Evolutionary conservation across 2,113 vertebrate species (phyloP).

Genomic region (Cichladusa arquata): DNA sequence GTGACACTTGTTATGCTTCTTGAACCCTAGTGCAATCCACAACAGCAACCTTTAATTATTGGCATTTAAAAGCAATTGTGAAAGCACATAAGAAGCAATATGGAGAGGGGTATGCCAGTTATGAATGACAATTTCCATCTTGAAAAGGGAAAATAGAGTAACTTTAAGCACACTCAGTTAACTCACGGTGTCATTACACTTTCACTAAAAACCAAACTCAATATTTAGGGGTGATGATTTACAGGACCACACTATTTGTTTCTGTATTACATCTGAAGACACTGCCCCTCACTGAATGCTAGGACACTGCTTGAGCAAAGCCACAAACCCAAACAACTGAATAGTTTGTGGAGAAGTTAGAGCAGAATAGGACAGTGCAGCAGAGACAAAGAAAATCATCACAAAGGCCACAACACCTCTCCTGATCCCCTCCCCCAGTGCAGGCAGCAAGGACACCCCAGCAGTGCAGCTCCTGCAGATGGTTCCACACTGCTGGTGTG

Average conservation of each 20-base stretch:
- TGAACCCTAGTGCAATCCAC: background rate
- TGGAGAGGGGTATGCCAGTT: accelerated
- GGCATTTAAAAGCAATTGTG: background rate
- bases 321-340: background rate
- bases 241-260: background rate
- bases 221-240: background rate
- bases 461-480: background rate
- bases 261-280: background rate
- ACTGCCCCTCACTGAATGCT: background rate
- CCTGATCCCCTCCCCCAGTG: accelerated
- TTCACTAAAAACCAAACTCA: background rate
- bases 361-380: background rate
- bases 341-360: background rate
- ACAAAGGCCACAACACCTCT: background rate
- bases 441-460: background rate
- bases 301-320: background rate
- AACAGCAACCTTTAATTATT: background rate
- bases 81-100: background rate
- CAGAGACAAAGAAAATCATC: background rate
- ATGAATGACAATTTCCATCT: background rate
- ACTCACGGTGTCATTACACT: background rate
- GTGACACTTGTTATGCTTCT: too few relatives aligned
- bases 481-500: accelerated
- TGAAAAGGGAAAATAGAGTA: background rate
- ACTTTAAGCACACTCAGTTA: background rate